phyloP scores from a whole-genome alignment of 2,888 invertebrate genomes.

The Apamea crenata region DNA sequence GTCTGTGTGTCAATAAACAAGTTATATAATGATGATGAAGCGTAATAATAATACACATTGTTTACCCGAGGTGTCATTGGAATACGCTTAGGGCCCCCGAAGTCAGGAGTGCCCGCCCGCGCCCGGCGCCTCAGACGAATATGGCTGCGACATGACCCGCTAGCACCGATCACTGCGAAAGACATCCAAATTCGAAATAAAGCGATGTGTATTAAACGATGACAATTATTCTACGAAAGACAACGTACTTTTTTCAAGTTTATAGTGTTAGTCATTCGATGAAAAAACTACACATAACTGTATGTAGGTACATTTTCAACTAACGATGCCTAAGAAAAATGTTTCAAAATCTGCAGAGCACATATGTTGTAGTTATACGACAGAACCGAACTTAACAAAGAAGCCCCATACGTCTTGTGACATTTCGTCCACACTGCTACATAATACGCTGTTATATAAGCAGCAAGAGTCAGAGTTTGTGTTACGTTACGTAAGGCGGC shows the following conservation, averaged over 20 bases:
- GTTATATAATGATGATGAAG: slow-evolving; percentile 44
- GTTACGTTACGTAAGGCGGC: slow-evolving; percentile 78
- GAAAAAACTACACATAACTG: background rate
- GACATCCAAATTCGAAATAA: slow-evolving; percentile 37
- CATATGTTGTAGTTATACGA: slow-evolving; percentile 48
- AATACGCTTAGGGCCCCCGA: slow-evolving; percentile 29
- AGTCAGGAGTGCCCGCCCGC: slow-evolving; percentile 4
- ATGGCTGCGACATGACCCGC: slow-evolving; percentile 25
- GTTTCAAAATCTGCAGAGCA: slow-evolving; percentile 35
- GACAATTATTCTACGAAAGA: slow-evolving; percentile 4
- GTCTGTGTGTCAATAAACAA: slow-evolving; percentile 42
- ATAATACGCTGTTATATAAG: slow-evolving; percentile 81
- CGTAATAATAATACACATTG: slow-evolving; percentile 55
- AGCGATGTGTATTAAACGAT: background rate
- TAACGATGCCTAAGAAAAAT: slow-evolving; percentile 17
- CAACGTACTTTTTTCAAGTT: slow-evolving; percentile 1
- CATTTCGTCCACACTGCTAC: slow-evolving; percentile 79
- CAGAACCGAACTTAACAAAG: slow-evolving; percentile 67
- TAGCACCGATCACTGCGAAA: slow-evolving; percentile 55
- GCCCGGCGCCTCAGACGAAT: slow-evolving; percentile 26
- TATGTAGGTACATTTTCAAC: background rate
- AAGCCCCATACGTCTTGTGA: slow-evolving; percentile 77
- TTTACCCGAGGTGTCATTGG: slow-evolving; percentile 65
- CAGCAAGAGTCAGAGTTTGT: slow-evolving; percentile 79
- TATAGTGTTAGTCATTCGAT: slow-evolving; percentile 2